A percentile compares a stretch with the other conserved stretches of the same genome.
These are phyloP conservation scores for Tachyglossus aculeatus DNA, from an alignment of 2,797 vertebrate species.

Conservation along the genomic window DNA sequence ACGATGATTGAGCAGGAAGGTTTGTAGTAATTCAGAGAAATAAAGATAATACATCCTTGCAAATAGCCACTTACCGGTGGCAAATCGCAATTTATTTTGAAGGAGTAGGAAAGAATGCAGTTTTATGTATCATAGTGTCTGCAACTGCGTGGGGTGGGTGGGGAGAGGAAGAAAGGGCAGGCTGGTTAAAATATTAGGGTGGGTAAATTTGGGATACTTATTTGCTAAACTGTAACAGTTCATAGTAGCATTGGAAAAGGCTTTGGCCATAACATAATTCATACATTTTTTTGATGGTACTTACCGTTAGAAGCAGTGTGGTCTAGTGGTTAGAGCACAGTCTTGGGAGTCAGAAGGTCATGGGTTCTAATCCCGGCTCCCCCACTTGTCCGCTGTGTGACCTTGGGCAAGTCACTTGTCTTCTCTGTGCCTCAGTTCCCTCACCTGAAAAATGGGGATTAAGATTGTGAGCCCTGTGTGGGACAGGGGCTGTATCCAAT, in stretches of 20 bases:
- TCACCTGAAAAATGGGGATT: too few species aligned
- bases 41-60: neutral
- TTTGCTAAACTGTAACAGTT: neutral
- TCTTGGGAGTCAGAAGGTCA: too few species aligned
- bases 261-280: conserved; percentile 6
- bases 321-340: too few species aligned
- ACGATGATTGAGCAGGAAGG: neutral
- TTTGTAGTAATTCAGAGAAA: conserved; percentile 21
- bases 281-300: neutral
- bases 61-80: conserved; percentile 2
- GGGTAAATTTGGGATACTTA: neutral
- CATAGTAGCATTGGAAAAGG: neutral
- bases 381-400: too few species aligned
- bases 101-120: neutral
- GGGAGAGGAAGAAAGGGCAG: neutral
- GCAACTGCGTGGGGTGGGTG: neutral
- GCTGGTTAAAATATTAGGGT: neutral
- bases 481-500: too few species aligned
- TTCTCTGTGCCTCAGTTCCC: too few species aligned
- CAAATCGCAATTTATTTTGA: conserved; percentile 17
- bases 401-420: too few species aligned
- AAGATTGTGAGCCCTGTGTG: too few species aligned
- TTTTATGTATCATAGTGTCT: neutral
- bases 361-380: too few species aligned
- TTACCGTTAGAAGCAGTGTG: neutral